Percentiles rank a stretch among this genome's conserved stretches.
phyloP scores from a whole-genome alignment of 2,113 vertebrate genomes.

The Trogon surrucura region DNA sequence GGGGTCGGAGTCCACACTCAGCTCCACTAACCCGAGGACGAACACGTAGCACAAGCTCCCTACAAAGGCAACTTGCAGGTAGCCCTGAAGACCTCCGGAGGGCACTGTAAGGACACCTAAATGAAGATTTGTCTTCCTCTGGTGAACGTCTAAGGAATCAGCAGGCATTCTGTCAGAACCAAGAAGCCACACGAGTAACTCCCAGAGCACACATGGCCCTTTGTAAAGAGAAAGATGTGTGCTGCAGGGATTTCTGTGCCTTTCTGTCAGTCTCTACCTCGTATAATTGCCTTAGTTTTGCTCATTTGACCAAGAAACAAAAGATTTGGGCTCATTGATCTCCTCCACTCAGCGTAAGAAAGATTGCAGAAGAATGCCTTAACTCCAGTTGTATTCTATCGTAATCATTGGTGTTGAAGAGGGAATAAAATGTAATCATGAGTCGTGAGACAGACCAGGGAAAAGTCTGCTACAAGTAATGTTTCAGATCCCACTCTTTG shows the following conservation, averaged over 20 bases:
- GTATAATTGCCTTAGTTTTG: neutral
- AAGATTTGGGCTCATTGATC: neutral
- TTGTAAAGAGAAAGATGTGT: neutral
- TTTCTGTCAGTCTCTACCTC: neutral
- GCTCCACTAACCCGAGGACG: neutral
- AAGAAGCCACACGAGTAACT: neutral
- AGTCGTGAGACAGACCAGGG: neutral
- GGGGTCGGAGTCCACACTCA: neutral
- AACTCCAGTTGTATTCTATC: neutral
- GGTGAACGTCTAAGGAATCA: neutral
- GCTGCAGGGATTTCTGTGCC: neutral
- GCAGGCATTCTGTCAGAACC: neutral
- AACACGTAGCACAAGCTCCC: neutral
- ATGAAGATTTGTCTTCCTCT: neutral
- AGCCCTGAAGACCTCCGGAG: constrained; percentile 6
- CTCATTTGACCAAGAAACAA: neutral
- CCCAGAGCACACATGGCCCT: neutral
- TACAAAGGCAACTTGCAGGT: neutral
- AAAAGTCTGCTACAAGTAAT: neutral
- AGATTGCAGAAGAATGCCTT: neutral
- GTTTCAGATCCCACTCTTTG: neutral
- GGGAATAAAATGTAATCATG: too few relatives aligned
- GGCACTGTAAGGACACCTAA: constrained; percentile 31
- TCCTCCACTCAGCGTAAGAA: neutral
- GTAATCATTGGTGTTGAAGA: neutral